Evolutionary conservation across 2,113 vertebrate genomes (phyloP), one percentile per base, ranked within the genome.

Genomic region (Scatophagus argus): DNA sequence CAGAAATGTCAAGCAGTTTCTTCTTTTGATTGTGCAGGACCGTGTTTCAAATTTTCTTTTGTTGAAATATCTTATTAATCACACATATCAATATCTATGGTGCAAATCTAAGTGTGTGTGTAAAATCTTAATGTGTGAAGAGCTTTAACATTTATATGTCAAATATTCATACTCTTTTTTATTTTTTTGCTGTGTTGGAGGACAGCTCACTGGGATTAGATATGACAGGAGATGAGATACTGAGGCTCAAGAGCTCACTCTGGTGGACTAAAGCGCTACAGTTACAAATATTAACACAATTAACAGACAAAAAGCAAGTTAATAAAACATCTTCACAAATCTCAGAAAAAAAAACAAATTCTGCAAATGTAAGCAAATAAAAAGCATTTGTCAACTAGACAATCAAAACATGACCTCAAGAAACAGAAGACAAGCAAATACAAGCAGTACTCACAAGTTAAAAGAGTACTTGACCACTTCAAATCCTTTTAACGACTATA

Each of bases 181-280:
- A 49, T 54, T 39, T 9, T 68, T 10, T 34, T 51, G 69, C 60
- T 51, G n/a, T 46, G 39, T 23, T 36, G 21, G 23, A 75, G n/a
- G 38, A 14, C 17, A 36, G 25, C 13, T 17, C 46, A 38, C 29
- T 41, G 5, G 55, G 0, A 54, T 41, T 55, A 47, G 0, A 32
- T 10, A 14, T 54, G 46, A 65, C 2, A 12, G 25, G 23, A 51
- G 4, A 34, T 0, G 7, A 67, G n/a, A 17, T 19, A 54, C 7
- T 25, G 32, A 62, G 56, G 80, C 62, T 70, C 61, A 56, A 79
- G 23, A 46, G 68, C 83, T 4, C 82, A 2, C 85, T 86, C 90
- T 92, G 43, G 86, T 88, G 92, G 89, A 63, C 16, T 0, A 38
- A 67, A 63, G 55, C 4, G n/a, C 14, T 29, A 46, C 44, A 29